phyloP scores from a whole-genome alignment of 1,140 invertebrate species.

The Calliphora vicina region DNA sequence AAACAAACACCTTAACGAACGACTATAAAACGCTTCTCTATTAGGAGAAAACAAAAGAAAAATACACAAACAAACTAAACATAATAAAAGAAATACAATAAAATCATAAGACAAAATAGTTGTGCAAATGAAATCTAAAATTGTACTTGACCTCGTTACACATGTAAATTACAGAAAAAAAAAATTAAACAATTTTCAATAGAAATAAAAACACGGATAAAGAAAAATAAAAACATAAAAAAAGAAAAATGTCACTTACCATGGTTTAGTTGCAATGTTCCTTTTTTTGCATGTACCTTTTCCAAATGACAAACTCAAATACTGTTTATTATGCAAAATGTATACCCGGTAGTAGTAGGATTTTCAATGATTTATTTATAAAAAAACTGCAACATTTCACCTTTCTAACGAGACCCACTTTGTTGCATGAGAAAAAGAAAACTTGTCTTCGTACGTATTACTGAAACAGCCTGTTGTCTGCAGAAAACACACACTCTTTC shows the following conservation, averaged over 20 bases:
- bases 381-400: neutral
- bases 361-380: neutral
- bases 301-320: neutral
- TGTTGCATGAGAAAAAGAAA: neutral
- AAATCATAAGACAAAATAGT: neutral
- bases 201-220: neutral
- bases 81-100: neutral
- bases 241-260: neutral
- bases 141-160: conserved; percentile 12
- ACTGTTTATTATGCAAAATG: neutral
- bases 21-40: neutral
- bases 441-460: neutral
- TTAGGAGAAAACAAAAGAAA: neutral
- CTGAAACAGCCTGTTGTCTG: neutral
- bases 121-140: neutral
- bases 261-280: neutral
- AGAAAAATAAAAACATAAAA: neutral
- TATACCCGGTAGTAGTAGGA: neutral
- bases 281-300: neutral
- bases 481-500: neutral
- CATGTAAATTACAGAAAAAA: neutral
- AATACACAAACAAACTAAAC: neutral
- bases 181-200: neutral
- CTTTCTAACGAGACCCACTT: neutral
- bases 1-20: neutral